Evolutionary conservation across 2,888 invertebrate genomes (phyloP).

Genomic region (Lepidochrysops patricia): DNA sequence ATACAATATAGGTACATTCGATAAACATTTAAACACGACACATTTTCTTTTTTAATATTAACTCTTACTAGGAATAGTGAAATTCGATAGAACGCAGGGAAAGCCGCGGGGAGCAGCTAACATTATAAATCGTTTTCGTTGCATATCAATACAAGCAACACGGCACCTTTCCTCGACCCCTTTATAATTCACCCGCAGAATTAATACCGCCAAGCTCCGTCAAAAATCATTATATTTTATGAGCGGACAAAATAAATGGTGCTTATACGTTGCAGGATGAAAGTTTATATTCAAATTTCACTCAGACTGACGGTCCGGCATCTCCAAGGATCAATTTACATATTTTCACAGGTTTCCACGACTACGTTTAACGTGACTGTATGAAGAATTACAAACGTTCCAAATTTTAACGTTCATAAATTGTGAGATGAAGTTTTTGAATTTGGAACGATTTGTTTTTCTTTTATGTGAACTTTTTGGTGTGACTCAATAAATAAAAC

Average conservation of each 20-base stretch:
- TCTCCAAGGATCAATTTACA: slow-evolving; percentile 74
- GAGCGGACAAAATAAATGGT: slow-evolving; percentile 68
- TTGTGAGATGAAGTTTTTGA: background rate
- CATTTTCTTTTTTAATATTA: background rate
- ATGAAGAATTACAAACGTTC: slow-evolving; percentile 10
- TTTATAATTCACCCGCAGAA: slow-evolving; percentile 47
- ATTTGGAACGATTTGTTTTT: background rate
- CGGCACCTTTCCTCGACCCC: slow-evolving; percentile 23
- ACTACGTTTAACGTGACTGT: slow-evolving; percentile 54
- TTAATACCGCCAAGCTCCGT: slow-evolving; percentile 64
- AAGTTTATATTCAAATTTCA: slow-evolving; percentile 73
- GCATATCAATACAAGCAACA: slow-evolving; percentile 22
- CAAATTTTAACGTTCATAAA: slow-evolving; percentile 4
- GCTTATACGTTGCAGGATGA: slow-evolving; percentile 58
- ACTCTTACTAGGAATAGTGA: background rate
- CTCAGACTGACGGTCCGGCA: slow-evolving; percentile 64
- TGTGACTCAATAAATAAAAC: background rate
- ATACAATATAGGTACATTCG: no score
- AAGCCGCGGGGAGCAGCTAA: background rate
- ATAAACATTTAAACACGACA: no score
- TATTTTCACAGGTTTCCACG: slow-evolving; percentile 70
- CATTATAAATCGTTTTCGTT: background rate
- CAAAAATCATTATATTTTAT: slow-evolving; percentile 75
- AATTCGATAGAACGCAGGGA: background rate
- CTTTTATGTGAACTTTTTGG: background rate